Evolutionary conservation across 2,113 vertebrate species (phyloP).

Genomic region (Pogona vitticeps): DNA sequence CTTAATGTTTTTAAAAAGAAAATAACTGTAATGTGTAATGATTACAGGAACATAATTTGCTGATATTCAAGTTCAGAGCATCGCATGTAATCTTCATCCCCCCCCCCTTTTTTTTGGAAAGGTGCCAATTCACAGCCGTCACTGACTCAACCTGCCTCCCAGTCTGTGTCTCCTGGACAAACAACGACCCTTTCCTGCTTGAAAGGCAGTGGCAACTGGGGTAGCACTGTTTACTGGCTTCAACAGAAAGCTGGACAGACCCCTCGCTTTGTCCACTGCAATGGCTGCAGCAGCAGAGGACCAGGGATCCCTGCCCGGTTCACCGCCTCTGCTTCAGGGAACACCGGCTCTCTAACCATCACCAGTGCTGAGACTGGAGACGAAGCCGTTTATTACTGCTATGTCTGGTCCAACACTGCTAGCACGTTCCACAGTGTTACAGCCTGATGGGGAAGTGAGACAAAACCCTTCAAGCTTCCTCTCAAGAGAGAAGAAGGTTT

Average conservation of each 20-base stretch:
- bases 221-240: fast-evolving
- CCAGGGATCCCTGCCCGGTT: slow-evolving; percentile 1
- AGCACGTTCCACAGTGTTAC: fast-evolving
- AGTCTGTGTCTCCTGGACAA: not conserved
- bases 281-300: not conserved
- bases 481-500: no score
- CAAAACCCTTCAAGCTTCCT: no score
- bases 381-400: not conserved
- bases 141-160: not conserved
- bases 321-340: fast-evolving
- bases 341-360: not conserved
- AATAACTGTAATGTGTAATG: no score
- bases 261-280: not conserved
- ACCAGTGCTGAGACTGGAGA: not conserved
- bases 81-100: no score
- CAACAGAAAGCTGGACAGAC: not conserved
- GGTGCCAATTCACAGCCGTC: not conserved
- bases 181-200: no score
- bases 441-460: not conserved
- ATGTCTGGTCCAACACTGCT: fast-evolving
- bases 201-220: no score
- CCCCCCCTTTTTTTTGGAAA: not conserved
- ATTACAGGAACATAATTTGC: no score
- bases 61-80: no score
- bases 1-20: no score